A percentile compares a stretch with the other conserved stretches of the same genome.
Evolutionary conservation across 2,113 vertebrate genomes (phyloP).

Genomic region (Bubo bubo): DNA sequence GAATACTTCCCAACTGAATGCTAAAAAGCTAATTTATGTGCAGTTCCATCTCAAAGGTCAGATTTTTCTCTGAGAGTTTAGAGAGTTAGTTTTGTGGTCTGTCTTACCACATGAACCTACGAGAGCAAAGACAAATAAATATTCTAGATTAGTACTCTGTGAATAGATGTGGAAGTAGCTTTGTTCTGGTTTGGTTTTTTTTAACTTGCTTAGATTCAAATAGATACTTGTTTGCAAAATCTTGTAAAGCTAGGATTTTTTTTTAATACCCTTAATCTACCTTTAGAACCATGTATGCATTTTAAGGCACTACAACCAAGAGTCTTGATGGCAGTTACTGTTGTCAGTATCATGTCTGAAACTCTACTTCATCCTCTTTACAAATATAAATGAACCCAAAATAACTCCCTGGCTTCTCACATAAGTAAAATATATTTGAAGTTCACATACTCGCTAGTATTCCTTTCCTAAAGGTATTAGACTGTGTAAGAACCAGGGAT

Average conservation of each 20-base stretch:
- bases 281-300: background rate
- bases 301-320: background rate
- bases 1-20: background rate
- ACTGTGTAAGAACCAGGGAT: background rate
- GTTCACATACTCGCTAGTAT: background rate
- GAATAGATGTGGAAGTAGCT: background rate
- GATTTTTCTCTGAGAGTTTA: background rate
- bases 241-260: background rate
- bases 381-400: background rate
- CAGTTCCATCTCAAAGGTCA: background rate
- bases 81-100: background rate
- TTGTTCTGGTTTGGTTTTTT: background rate
- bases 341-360: background rate
- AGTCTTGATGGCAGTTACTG: background rate
- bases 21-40: background rate
- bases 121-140: background rate
- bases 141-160: background rate
- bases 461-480: conserved; percentile 4
- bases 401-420: conserved; percentile 15
- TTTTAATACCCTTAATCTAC: background rate
- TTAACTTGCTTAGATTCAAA: background rate
- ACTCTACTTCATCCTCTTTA: background rate
- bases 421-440: background rate
- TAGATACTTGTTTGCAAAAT: background rate
- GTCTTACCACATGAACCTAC: background rate